Evolutionary conservation across 2,113 vertebrate genomes (phyloP).

Genomic region (Muntiacus reevesi): DNA sequence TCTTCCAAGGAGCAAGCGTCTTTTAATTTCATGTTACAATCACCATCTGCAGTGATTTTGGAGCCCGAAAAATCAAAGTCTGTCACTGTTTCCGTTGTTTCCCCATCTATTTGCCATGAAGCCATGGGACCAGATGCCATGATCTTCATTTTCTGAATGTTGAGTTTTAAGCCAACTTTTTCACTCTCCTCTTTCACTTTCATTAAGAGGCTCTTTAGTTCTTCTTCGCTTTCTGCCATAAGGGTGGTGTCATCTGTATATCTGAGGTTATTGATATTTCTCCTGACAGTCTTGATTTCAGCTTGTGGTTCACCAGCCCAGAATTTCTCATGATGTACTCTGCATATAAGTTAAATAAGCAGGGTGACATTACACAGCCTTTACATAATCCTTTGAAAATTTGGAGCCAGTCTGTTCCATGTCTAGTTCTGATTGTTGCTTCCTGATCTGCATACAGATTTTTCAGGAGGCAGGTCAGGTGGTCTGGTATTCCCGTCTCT

Average conservation of each 20-base stretch:
- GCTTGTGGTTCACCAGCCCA: background rate
- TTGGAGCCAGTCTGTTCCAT: background rate
- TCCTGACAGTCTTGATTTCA: background rate
- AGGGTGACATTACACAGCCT: background rate
- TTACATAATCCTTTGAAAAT: fast-evolving
- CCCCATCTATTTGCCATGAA: background rate
- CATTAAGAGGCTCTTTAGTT: background rate
- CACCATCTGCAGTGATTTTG: background rate
- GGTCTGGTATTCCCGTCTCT: background rate
- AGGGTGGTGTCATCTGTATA: background rate
- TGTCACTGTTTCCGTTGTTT: background rate
- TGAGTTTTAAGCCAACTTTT: background rate
- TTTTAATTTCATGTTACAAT: background rate
- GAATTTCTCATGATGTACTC: background rate
- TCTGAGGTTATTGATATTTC: background rate
- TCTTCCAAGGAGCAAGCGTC: background rate
- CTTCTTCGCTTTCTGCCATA: background rate
- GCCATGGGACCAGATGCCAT: background rate
- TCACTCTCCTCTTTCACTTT: background rate
- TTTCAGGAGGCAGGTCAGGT: background rate
- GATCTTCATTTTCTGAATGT: background rate
- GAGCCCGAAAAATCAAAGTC: background rate
- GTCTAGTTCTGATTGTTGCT: background rate
- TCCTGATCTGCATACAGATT: background rate
- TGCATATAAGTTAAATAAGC: background rate